A percentile compares a stretch with the other conserved stretches of the same genome.
phyloP scores from a whole-genome alignment of 2,113 vertebrate species.

The Nibea albiflora region DNA sequence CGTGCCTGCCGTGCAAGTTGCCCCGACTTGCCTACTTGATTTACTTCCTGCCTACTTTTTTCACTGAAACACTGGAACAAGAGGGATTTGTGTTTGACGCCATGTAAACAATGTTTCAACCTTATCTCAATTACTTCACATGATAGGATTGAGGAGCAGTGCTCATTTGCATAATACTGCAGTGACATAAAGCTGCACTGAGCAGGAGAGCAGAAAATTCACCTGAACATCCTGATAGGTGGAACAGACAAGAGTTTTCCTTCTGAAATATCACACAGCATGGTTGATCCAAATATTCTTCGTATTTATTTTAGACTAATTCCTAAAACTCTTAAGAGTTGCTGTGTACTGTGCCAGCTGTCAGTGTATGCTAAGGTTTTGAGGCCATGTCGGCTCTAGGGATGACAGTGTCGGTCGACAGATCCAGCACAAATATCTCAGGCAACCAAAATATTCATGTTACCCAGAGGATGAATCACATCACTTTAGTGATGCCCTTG shows the following conservation, averaged over 20 bases:
- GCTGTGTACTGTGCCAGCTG: background rate
- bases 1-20: constrained; percentile 22
- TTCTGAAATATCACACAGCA: constrained; percentile 1
- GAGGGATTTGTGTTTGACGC: constrained; percentile 19
- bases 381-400: background rate
- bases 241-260: constrained; percentile 7
- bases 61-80: constrained; percentile 27
- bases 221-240: background rate
- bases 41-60: constrained; percentile 46
- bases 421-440: background rate
- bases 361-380: background rate
- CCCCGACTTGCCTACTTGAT: constrained; percentile 39
- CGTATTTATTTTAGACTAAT: background rate
- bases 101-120: constrained; percentile 26
- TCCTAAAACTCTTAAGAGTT: no score
- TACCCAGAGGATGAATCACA: no score
- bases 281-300: background rate
- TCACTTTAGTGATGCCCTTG: no score
- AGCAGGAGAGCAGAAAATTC: constrained; percentile 14
- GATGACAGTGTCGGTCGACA: no score
- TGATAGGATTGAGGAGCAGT: background rate
- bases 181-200: background rate
- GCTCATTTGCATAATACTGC: constrained; percentile 20
- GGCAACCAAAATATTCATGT: background rate
- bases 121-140: constrained; percentile 13